phyloP scores from a whole-genome alignment of 2,113 vertebrate genomes.

The Candoia aspera region DNA sequence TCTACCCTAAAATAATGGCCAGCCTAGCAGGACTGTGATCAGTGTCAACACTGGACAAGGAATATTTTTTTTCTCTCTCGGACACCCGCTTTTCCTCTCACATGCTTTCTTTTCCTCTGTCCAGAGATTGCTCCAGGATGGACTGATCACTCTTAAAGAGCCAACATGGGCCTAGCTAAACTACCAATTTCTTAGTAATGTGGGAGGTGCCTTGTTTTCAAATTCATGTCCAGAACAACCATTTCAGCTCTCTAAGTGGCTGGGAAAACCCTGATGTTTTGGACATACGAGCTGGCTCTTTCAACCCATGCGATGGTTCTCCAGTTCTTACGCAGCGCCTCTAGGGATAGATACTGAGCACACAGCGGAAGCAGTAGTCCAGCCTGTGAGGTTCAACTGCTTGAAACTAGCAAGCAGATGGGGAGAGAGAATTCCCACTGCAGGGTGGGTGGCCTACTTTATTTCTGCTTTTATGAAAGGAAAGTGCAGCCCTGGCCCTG shows the following conservation, averaged over 20 bases:
- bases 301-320: background rate
- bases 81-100: background rate
- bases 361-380: background rate
- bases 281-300: background rate
- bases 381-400: background rate
- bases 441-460: slow-evolving; percentile 24
- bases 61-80: background rate
- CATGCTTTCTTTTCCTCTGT: background rate
- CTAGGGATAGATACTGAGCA: background rate
- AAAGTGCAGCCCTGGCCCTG: slow-evolving; percentile 1
- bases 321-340: background rate
- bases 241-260: background rate
- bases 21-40: background rate
- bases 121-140: background rate
- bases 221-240: no score
- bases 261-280: background rate
- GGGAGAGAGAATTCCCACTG: slow-evolving; percentile 2
- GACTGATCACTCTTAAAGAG: no score
- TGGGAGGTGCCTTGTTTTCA: background rate
- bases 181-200: background rate
- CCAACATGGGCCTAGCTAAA: background rate
- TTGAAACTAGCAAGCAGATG: slow-evolving; percentile 15
- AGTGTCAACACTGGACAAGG: background rate
- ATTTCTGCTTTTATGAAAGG: slow-evolving; percentile 2
- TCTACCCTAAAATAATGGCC: background rate